phyloP scores from a whole-genome alignment of 1,140 invertebrate genomes.

The Drosophila lacertosa region DNA sequence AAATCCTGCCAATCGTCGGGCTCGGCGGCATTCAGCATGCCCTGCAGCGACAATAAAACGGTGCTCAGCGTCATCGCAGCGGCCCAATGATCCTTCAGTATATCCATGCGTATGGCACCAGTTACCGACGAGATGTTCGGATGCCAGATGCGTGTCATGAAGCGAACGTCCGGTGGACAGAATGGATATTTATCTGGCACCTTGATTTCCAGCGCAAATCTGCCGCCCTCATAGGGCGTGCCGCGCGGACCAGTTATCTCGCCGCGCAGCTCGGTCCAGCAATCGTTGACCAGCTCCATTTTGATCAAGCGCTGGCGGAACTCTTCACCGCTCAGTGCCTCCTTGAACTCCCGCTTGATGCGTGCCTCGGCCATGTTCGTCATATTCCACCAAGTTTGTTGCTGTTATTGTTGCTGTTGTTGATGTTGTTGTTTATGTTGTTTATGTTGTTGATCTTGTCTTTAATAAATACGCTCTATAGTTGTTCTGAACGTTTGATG shows the following conservation, averaged over 20 bases:
- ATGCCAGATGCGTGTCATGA: constrained; percentile 99
- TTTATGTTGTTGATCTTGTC: constrained; percentile 5
- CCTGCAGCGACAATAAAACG: constrained; percentile 96
- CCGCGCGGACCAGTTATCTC: constrained; percentile 97
- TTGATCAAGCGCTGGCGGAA: constrained; percentile 93
- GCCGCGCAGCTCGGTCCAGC: constrained; percentile 95
- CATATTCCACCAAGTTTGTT: constrained; percentile 86
- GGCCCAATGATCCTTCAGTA: constrained; percentile 99
- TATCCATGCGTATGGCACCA: constrained; percentile 99
- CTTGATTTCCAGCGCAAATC: constrained; percentile 97
- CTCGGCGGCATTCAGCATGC: constrained; percentile 95
- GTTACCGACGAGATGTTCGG: constrained; percentile 99
- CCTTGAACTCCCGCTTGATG: constrained; percentile 98
- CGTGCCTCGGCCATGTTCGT: constrained; percentile 97
- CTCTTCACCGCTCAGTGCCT: constrained; percentile 98
- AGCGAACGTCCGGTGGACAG: constrained; percentile 98
- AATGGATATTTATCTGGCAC: constrained; percentile 99
- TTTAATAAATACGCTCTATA: not conserved
- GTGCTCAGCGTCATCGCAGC: constrained; percentile 99
- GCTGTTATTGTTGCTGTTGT: constrained; percentile 11
- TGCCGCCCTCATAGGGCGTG: constrained; percentile 98
- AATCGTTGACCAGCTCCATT: constrained; percentile 95
- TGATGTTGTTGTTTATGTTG: constrained; percentile 22
- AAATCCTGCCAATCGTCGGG: constrained; percentile 98
- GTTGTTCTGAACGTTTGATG: not conserved